phyloP scores from a whole-genome alignment of 1,140 invertebrate species.

The Prorops nasuta region DNA sequence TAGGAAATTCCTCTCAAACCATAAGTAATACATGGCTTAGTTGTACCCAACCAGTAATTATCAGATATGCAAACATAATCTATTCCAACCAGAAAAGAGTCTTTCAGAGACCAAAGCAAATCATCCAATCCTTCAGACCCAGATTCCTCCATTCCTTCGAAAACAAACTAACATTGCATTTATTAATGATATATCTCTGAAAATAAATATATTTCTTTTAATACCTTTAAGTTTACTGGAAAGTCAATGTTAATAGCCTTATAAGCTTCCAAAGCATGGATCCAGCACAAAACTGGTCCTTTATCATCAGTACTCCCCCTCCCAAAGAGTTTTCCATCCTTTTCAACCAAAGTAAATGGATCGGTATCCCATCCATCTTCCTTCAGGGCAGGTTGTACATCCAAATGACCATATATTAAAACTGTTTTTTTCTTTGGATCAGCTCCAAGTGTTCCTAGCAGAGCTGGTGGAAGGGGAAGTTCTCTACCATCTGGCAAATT shows the following conservation, averaged over 20 bases:
- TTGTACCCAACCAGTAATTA: slow-evolving; percentile 97
- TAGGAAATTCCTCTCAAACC: slow-evolving; percentile 93
- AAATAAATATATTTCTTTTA: slow-evolving; percentile 4
- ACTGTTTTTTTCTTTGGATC: slow-evolving; percentile 89
- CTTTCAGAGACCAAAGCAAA: slow-evolving; percentile 72
- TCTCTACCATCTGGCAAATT: slow-evolving; percentile 70
- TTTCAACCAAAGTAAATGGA: slow-evolving; percentile 87
- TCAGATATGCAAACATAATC: slow-evolving; percentile 98
- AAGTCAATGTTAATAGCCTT: slow-evolving; percentile 71
- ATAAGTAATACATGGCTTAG: slow-evolving; percentile 96
- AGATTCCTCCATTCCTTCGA: slow-evolving; percentile 99
- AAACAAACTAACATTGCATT: slow-evolving; percentile 71
- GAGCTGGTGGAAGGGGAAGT: slow-evolving; percentile 81
- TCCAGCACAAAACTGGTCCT: slow-evolving; percentile 88
- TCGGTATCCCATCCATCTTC: slow-evolving; percentile 96
- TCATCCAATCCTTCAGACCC: slow-evolving; percentile 95
- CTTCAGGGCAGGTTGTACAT: slow-evolving; percentile 91
- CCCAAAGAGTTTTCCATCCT: slow-evolving; percentile 89
- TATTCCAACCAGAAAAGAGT: slow-evolving; percentile 77
- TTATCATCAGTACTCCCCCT: slow-evolving; percentile 95
- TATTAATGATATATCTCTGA: slow-evolving; percentile 2
- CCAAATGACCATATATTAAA: slow-evolving; percentile 94
- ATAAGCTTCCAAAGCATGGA: slow-evolving; percentile 90
- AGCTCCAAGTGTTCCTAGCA: slow-evolving; percentile 81
- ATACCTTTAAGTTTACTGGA: slow-evolving; percentile 89